These are phyloP conservation scores for Acrossocheilus fasciatus DNA, from an alignment of 2,797 vertebrate genomes.

Conservation along the genomic window DNA sequence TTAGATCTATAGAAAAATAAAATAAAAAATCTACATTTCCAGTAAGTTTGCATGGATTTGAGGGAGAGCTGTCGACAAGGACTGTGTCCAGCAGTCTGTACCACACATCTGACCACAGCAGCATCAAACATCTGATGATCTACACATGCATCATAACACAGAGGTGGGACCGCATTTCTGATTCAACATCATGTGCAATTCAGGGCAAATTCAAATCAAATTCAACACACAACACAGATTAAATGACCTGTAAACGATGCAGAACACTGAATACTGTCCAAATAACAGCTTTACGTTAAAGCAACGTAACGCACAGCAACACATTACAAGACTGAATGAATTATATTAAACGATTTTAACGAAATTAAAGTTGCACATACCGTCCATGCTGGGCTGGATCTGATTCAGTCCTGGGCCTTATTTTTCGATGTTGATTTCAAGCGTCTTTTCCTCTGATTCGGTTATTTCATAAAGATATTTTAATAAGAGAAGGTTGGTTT, in stretches of 20 bases:
- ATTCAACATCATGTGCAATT: slow-evolving; percentile 11
- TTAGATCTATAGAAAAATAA: background rate
- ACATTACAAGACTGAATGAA: background rate
- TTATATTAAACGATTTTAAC: background rate
- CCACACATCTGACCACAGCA: slow-evolving; percentile 28
- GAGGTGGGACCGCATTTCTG: slow-evolving; percentile 32
- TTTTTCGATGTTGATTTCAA: slow-evolving; percentile 30
- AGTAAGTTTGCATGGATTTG: background rate
- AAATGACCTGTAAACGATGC: background rate
- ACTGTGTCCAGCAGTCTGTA: background rate
- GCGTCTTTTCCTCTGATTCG: slow-evolving; percentile 9
- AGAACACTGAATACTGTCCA: background rate
- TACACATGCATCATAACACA: slow-evolving; percentile 30
- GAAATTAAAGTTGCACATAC: slow-evolving; percentile 21
- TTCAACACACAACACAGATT: background rate
- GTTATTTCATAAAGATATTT: background rate
- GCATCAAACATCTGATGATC: slow-evolving; percentile 26
- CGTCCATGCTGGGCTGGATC: slow-evolving; percentile 51
- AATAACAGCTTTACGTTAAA: background rate
- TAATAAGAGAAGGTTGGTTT: background rate
- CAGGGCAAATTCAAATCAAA: background rate
- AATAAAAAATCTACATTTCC: background rate
- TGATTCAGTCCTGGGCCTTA: slow-evolving; percentile 32
- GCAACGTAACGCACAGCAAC: too few species aligned
- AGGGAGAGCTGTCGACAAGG: background rate